phyloP scores from a whole-genome alignment of 2,888 invertebrate genomes.

The Lissonota sp. region DNA sequence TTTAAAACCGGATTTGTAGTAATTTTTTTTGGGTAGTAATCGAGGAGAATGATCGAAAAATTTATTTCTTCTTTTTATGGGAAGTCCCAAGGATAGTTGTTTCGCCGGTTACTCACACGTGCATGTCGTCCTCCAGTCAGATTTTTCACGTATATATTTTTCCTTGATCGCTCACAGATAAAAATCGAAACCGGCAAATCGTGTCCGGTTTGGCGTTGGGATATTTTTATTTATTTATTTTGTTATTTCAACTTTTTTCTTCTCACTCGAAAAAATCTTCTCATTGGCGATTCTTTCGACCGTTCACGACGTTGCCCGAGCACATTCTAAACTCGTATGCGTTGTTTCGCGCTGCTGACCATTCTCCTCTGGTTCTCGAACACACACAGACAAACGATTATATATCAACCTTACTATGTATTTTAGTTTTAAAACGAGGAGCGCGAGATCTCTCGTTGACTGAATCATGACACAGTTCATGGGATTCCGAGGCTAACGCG shows the following conservation, averaged over 20 bases:
- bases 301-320: conserved; percentile 40
- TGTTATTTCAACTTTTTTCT: not conserved
- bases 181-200: no score
- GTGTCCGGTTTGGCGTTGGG: no score
- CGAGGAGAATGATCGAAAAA: no score
- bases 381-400: conserved; percentile 10
- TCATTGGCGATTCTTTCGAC: conserved; percentile 28
- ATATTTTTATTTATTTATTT: not conserved
- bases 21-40: no score
- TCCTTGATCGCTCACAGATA: no score
- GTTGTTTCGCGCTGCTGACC: conserved; percentile 20
- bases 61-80: conserved; percentile 6
- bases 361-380: not conserved
- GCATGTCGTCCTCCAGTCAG: no score
- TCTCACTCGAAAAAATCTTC: not conserved
- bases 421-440: conserved; percentile 26
- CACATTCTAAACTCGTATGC: conserved; percentile 52
- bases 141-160: no score
- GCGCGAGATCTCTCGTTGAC: conserved; percentile 4
- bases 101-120: no score
- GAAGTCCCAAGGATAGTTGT: no score
- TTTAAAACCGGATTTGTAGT: no score
- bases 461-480: conserved; percentile 58
- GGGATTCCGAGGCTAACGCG: conserved; percentile 52
- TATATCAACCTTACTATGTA: conserved; percentile 5